Conservation (phyloP, 2,113 vertebrate genomes). For the Corydoras maculifer region DNA sequence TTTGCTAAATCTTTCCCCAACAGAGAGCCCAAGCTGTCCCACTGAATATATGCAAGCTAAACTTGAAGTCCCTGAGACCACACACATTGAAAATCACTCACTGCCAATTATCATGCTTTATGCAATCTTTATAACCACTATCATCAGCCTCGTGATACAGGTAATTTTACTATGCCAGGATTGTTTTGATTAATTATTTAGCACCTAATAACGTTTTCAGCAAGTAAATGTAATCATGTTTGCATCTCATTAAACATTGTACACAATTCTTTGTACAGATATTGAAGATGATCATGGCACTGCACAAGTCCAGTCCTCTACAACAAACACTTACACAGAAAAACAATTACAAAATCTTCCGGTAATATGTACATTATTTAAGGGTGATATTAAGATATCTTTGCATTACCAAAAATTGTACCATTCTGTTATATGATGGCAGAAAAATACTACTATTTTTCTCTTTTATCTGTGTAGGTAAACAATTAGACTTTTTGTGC, state of each 20-base stretch:
- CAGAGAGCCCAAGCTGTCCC: conserved; percentile 17
- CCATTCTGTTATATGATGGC: no score
- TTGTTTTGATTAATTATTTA: no score
- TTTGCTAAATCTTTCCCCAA: neutral
- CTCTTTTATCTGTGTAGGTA: no score
- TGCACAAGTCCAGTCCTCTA: neutral
- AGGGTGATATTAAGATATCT: neutral
- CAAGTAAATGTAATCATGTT: neutral
- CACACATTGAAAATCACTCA: neutral
- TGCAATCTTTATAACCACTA: conserved; percentile 15
- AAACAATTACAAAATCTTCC: conserved; percentile 17
- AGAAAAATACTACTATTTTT: no score
- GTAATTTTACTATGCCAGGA: neutral
- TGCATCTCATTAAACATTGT: neutral
- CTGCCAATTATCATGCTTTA: conserved; percentile 13
- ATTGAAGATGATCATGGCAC: neutral
- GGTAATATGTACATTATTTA: neutral
- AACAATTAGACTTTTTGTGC: no score
- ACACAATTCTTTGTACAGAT: conserved; percentile 10
- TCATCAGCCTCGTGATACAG: conserved; percentile 11
- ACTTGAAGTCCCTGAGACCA: neutral
- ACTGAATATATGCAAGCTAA: neutral
- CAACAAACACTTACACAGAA: conserved; percentile 14
- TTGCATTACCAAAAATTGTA: no score
- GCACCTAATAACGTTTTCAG: no score